Percentiles rank a stretch among this genome's conserved stretches.
phyloP scores from a whole-genome alignment of 2,113 vertebrate species.

The Rhabdomys dilectus region DNA sequence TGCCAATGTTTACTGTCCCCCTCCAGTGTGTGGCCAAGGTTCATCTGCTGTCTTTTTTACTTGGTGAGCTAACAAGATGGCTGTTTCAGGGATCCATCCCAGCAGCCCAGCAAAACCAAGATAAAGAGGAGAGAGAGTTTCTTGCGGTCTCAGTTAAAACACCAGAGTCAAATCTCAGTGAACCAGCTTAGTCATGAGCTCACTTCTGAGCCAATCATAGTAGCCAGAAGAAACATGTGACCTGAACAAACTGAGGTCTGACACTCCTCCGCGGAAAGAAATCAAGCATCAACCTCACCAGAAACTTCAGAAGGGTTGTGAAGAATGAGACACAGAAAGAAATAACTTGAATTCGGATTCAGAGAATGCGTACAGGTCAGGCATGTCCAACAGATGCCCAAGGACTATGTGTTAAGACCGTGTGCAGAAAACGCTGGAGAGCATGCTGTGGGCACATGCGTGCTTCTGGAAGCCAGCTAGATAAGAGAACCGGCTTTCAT shows the following conservation, averaged over 20 bases:
- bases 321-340: neutral
- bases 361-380: neutral
- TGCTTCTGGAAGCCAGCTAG: neutral
- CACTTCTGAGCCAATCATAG: neutral
- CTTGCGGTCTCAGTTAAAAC: neutral
- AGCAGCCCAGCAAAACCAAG: neutral
- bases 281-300: neutral
- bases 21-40: neutral
- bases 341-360: neutral
- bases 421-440: neutral
- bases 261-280: neutral
- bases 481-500: neutral
- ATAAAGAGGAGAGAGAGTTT: neutral
- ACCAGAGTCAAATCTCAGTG: neutral
- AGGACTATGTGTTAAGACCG: neutral
- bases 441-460: neutral
- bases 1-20: neutral
- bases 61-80: neutral
- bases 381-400: neutral
- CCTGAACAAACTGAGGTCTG: neutral
- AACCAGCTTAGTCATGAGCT: neutral
- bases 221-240: neutral
- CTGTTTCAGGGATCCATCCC: neutral
- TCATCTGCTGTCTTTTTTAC: neutral
- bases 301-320: neutral